A percentile compares a stretch with the other conserved stretches of the same genome.
These are phyloP conservation scores for Thecophora atra DNA, from an alignment of 2,888 invertebrate genomes.

Conservation along the genomic window DNA sequence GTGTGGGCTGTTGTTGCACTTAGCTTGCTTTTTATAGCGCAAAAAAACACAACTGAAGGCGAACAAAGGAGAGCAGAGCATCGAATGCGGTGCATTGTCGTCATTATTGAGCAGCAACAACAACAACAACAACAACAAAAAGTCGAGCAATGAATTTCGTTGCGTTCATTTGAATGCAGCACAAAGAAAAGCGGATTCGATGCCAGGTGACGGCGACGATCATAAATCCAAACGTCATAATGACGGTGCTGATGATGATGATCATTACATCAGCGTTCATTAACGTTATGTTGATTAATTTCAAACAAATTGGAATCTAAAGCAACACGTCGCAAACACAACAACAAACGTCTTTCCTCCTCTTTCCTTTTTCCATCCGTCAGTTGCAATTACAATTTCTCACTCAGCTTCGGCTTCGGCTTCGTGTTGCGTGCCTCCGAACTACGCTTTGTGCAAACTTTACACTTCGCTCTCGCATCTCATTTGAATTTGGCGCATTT, in stretches of 20 bases:
- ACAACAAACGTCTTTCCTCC: too few relatives aligned
- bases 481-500: slow-evolving; percentile 29
- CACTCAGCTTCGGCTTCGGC: neutral
- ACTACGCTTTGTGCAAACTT: neutral
- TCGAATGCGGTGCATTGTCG: neutral
- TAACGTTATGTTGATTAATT: too few relatives aligned
- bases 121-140: neutral
- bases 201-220: too few relatives aligned
- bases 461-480: neutral
- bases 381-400: slow-evolving; percentile 3
- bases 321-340: too few relatives aligned
- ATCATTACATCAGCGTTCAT: too few relatives aligned
- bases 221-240: too few relatives aligned
- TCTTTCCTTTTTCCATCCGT: too few relatives aligned
- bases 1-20: slow-evolving; percentile 1
- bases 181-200: too few relatives aligned
- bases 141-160: too few relatives aligned
- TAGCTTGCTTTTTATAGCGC: neutral
- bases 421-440: neutral
- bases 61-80: neutral
- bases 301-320: too few relatives aligned
- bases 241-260: too few relatives aligned
- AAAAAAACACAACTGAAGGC: neutral
- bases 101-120: neutral
- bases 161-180: too few relatives aligned